phyloP scores from a whole-genome alignment of 2,113 vertebrate species.

The Pterocles burchelli region DNA sequence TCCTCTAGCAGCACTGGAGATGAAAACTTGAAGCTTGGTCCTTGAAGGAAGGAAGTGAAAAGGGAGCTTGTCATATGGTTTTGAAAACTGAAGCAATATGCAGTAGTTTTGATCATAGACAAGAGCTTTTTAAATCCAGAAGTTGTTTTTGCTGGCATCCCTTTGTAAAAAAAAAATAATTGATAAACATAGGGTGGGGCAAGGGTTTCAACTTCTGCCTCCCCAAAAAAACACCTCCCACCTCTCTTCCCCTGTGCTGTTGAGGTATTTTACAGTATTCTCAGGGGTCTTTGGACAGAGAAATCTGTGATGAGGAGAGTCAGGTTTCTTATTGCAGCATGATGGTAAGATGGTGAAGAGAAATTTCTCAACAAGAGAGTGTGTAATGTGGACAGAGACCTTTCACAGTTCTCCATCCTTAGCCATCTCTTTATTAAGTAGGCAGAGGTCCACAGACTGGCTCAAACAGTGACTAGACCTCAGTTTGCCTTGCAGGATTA shows the following conservation, averaged over 20 bases:
- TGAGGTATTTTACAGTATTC: background rate
- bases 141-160: background rate
- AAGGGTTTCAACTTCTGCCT: no score
- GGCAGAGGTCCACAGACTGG: background rate
- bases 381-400: background rate
- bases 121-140: slow-evolving; percentile 34
- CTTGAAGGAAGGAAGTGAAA: background rate
- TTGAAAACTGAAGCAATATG: background rate
- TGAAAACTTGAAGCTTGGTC: slow-evolving; percentile 1
- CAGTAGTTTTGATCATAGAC: background rate
- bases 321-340: background rate
- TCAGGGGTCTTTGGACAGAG: background rate
- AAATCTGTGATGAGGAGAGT: background rate
- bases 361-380: background rate
- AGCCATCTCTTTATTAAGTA: background rate
- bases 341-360: background rate
- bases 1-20: background rate
- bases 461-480: background rate
- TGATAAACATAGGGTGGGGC: background rate
- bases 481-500: slow-evolving; percentile 21
- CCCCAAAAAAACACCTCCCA: fast-evolving
- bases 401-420: background rate
- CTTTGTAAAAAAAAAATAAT: background rate
- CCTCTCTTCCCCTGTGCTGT: background rate
- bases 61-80: background rate